Evolutionary conservation across 2,888 invertebrate genomes (phyloP).

Genomic region (Diplazon laetatorius): DNA sequence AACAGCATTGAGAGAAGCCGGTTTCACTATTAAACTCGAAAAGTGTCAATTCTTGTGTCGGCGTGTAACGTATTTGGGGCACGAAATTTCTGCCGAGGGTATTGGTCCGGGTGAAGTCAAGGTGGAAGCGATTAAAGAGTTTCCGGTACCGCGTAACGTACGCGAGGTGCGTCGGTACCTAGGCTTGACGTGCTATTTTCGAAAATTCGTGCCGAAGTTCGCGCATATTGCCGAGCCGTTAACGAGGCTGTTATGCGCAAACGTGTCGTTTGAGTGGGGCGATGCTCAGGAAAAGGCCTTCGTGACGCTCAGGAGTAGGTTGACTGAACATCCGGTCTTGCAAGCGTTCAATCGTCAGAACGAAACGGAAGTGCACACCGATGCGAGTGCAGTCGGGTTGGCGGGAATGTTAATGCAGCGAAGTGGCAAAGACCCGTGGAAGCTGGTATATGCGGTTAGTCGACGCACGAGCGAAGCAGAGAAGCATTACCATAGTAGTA

Average conservation of each 20-base stretch:
- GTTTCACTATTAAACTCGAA: slow-evolving; percentile 70
- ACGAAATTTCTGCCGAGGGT: background rate
- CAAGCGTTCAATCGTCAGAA: too few species aligned
- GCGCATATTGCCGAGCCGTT: too few species aligned
- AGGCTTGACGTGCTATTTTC: background rate
- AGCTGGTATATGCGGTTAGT: slow-evolving; percentile 57
- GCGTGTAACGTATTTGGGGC: background rate
- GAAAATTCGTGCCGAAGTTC: background rate
- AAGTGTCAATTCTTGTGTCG: slow-evolving; percentile 71
- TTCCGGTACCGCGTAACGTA: background rate
- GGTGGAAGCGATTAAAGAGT: background rate
- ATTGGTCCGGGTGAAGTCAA: background rate
- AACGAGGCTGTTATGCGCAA: slow-evolving; percentile 61
- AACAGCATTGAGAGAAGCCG: slow-evolving; percentile 56
- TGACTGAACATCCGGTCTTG: slow-evolving; percentile 2
- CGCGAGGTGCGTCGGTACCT: background rate
- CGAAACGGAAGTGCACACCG: slow-evolving; percentile 40
- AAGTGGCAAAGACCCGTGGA: too few species aligned
- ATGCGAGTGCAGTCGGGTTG: slow-evolving; percentile 56
- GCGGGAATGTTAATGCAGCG: background rate
- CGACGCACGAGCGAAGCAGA: slow-evolving; percentile 67
- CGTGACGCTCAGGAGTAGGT: slow-evolving; percentile 2
- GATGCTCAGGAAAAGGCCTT: slow-evolving; percentile 1
- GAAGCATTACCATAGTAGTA: slow-evolving; percentile 66
- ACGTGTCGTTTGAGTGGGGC: slow-evolving; percentile 12